phyloP scores from a whole-genome alignment of 2,888 invertebrate species.

The Oscheius sp. region DNA sequence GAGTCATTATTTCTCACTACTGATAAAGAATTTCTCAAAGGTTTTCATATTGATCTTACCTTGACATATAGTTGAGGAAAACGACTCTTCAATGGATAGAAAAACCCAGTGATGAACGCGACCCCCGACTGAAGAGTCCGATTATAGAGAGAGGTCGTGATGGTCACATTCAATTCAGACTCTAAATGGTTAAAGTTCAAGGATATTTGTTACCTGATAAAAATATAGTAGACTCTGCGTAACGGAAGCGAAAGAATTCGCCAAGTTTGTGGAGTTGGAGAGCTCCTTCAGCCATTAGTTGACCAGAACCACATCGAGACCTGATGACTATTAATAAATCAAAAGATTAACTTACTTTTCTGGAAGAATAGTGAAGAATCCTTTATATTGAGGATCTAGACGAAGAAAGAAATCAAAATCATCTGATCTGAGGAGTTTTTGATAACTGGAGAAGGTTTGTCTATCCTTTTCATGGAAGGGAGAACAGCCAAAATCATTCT shows the following conservation, averaged over 20 bases:
- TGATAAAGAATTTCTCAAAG: too few species aligned
- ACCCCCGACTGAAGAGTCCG: slow-evolving; percentile 90
- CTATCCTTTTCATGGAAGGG: slow-evolving; percentile 48
- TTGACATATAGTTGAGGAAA: slow-evolving; percentile 29
- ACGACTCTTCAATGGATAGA: slow-evolving; percentile 69
- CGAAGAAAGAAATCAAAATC: slow-evolving; percentile 46
- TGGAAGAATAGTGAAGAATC: neutral
- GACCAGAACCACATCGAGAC: slow-evolving; percentile 70
- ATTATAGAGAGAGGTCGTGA: slow-evolving; percentile 81
- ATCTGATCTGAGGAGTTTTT: slow-evolving; percentile 38
- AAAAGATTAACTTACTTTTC: neutral
- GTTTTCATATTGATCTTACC: too few species aligned
- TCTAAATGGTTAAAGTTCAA: neutral
- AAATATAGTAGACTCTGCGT: slow-evolving; percentile 61
- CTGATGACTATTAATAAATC: slow-evolving; percentile 33
- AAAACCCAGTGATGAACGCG: slow-evolving; percentile 81
- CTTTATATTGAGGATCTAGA: slow-evolving; percentile 5
- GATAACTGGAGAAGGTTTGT: slow-evolving; percentile 43
- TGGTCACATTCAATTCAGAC: slow-evolving; percentile 28
- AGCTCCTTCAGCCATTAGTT: slow-evolving; percentile 83
- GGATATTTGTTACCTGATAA: slow-evolving; percentile 35
- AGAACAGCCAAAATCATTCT: slow-evolving; percentile 44
- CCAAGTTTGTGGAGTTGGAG: slow-evolving; percentile 85
- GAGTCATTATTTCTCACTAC: too few species aligned
- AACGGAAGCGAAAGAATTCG: slow-evolving; percentile 74